phyloP scores from a whole-genome alignment of 1,140 invertebrate genomes.

The Cherax destructor region DNA sequence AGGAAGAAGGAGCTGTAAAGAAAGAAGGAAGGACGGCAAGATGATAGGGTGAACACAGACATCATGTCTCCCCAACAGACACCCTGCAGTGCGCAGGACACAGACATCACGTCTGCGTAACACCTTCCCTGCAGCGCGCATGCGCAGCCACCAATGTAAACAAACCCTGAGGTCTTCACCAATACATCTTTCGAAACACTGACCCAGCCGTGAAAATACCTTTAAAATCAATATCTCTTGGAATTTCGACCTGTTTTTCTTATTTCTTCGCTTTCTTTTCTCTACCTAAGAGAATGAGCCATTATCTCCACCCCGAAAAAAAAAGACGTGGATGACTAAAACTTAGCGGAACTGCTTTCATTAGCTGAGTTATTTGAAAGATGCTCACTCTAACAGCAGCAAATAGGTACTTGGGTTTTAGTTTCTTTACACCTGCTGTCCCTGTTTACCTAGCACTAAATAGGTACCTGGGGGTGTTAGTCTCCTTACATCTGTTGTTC shows the following conservation, averaged over 20 bases:
- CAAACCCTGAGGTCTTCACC: no score
- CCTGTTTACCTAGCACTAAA: no score
- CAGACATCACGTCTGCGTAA: no score
- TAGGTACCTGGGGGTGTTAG: no score
- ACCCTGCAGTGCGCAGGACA: no score
- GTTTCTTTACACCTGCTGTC: no score
- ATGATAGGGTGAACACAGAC: background rate
- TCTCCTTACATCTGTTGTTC: no score
- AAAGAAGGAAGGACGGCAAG: background rate
- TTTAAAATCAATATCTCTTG: background rate
- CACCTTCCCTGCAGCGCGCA: background rate
- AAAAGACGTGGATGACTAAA: background rate
- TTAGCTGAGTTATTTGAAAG: background rate
- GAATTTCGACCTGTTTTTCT: background rate
- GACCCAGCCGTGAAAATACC: background rate
- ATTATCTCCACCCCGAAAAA: background rate
- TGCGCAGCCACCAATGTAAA: background rate
- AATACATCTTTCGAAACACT: background rate
- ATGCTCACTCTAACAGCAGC: background rate
- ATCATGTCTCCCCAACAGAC: background rate
- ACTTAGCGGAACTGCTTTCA: background rate
- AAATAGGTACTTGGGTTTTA: no score
- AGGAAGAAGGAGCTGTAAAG: background rate
- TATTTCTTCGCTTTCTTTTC: no score
- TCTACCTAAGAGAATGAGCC: background rate